Percentiles rank a stretch among this genome's conserved stretches.
phyloP scores from a whole-genome alignment of 37 sponge, comb jelly and placozoan genomes.

The Spongia lamella region DNA sequence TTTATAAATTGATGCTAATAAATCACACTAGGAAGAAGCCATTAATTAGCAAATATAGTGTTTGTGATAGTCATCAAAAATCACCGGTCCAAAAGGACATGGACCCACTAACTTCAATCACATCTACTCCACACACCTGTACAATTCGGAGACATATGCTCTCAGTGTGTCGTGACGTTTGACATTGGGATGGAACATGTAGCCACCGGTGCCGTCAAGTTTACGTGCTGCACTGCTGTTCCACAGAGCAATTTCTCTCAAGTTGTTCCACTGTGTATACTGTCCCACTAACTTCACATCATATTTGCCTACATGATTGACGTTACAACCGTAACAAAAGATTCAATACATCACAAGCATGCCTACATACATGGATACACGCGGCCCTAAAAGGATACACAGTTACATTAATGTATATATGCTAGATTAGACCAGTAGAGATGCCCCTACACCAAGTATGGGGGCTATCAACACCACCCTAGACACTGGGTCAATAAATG shows the following conservation, averaged over 20 bases:
- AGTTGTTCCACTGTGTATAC: slow-evolving; percentile 68
- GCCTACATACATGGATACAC: too few species aligned
- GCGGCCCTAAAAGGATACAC: too few species aligned
- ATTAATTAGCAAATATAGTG: background rate
- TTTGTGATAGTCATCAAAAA: background rate
- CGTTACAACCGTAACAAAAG: background rate
- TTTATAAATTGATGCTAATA: background rate
- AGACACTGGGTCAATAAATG: too few species aligned
- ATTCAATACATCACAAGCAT: too few species aligned
- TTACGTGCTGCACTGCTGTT: slow-evolving; percentile 34
- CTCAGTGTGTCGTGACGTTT: slow-evolving; percentile 37
- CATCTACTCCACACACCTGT: slow-evolving; percentile 30
- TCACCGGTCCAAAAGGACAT: too few species aligned
- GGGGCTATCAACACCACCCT: too few species aligned
- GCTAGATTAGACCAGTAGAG: too few species aligned
- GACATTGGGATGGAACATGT: slow-evolving; percentile 68
- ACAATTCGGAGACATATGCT: slow-evolving; percentile 67
- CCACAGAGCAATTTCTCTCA: slow-evolving; percentile 55
- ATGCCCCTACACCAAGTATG: too few species aligned
- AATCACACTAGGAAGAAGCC: background rate
- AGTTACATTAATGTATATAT: too few species aligned
- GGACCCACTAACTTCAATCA: background rate
- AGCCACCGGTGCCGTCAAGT: slow-evolving; percentile 72
- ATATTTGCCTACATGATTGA: slow-evolving; percentile 28
- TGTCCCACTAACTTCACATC: slow-evolving; percentile 30